phyloP scores from a whole-genome alignment of 2,797 vertebrate species.

The Amblyopsis hoosieri region DNA sequence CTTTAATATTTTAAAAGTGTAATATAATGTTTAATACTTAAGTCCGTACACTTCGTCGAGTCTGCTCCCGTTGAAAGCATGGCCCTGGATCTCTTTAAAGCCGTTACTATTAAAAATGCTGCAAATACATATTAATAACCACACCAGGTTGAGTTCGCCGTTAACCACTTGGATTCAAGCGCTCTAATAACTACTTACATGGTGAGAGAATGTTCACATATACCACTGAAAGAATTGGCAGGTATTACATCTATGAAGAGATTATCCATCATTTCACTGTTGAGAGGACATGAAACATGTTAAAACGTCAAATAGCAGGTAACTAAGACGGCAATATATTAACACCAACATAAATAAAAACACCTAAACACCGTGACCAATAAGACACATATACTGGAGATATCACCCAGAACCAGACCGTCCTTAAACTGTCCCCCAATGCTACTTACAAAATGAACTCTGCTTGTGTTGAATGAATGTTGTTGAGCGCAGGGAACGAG shows the following conservation, averaged over 20 bases:
- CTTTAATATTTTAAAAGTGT: too few species aligned
- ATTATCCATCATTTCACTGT: conserved; percentile 63
- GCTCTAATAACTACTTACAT: conserved; percentile 77
- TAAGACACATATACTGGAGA: too few species aligned
- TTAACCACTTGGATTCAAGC: neutral
- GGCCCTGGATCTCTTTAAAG: conserved; percentile 78
- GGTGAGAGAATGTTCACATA: conserved; percentile 82
- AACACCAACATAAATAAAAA: neutral
- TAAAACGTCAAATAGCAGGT: neutral
- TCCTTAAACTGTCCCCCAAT: neutral
- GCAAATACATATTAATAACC: conserved; percentile 16
- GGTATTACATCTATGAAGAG: conserved; percentile 77
- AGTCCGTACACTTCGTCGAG: conserved; percentile 84
- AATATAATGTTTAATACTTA: too few species aligned
- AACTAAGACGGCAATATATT: neutral
- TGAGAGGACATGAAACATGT: neutral
- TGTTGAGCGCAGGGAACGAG: conserved; percentile 80
- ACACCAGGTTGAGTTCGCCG: neutral
- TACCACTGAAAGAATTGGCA: conserved; percentile 82
- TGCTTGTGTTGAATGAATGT: conserved; percentile 79
- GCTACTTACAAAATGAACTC: conserved; percentile 86
- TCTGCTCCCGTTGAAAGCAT: conserved; percentile 87
- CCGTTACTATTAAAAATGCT: conserved; percentile 88
- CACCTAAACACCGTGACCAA: too few species aligned
- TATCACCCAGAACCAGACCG: too few species aligned